Evolutionary conservation across 1,140 invertebrate genomes (phyloP).

Genomic region (Eciton burchellii): DNA sequence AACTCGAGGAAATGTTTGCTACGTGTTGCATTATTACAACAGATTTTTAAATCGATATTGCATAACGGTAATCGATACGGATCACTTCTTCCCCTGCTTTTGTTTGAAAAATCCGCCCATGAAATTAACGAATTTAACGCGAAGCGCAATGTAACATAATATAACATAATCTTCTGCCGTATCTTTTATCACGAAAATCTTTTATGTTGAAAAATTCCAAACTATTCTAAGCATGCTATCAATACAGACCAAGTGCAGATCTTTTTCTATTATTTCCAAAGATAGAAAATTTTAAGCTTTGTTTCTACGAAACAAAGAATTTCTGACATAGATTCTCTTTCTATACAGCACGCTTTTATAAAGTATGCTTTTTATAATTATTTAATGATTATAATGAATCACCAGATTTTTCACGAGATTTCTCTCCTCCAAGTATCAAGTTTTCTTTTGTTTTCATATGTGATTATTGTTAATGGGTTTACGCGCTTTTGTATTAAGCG

Average conservation of each 20-base stretch:
- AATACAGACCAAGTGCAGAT: no score
- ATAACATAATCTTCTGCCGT: background rate
- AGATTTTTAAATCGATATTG: conserved; percentile 29
- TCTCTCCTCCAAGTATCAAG: background rate
- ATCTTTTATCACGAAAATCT: background rate
- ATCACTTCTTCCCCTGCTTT: background rate
- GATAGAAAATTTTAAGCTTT: no score
- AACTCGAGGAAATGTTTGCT: conserved; percentile 29
- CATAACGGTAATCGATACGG: conserved; percentile 6
- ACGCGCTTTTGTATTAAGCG: background rate
- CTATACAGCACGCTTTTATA: no score
- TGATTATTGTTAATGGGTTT: background rate
- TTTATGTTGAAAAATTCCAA: no score
- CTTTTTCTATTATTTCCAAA: no score
- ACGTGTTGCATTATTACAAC: background rate
- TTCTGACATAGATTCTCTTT: no score
- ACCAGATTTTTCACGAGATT: background rate
- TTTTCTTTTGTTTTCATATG: background rate
- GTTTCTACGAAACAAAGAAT: no score
- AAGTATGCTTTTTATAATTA: no score
- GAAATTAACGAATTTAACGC: conserved; percentile 19
- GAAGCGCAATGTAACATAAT: background rate
- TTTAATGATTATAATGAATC: no score
- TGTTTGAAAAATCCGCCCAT: conserved; percentile 1
- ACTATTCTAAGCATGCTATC: no score